Evolutionary conservation across 2,797 vertebrate genomes (phyloP).

Genomic region (Okamejei kenojei): DNA sequence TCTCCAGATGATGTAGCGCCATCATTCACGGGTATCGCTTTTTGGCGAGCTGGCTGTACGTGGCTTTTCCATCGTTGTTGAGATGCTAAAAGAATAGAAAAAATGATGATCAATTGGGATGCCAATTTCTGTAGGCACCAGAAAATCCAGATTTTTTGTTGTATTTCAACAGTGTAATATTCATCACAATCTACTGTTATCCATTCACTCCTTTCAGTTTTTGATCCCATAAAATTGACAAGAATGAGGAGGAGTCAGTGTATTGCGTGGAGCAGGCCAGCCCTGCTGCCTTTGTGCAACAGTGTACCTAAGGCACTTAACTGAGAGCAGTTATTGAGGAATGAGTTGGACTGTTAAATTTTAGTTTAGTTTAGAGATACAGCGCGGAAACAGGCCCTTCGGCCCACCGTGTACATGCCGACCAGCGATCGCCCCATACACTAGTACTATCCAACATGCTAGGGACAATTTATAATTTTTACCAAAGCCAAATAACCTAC

Average conservation of each 20-base stretch:
- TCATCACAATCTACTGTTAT: background rate
- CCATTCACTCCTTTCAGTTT: background rate
- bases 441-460: too few species aligned
- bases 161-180: background rate
- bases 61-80: background rate
- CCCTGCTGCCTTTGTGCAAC: background rate
- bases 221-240: background rate
- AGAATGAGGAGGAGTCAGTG: background rate
- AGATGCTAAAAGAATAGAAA: background rate
- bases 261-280: too few species aligned
- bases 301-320: background rate
- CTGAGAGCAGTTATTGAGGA: background rate
- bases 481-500: too few species aligned
- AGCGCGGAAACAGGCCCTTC: too few species aligned
- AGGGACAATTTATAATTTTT: too few species aligned
- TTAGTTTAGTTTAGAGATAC: too few species aligned
- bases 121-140: background rate
- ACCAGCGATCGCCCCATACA: too few species aligned
- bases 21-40: background rate
- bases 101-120: background rate
- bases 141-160: background rate
- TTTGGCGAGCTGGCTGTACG: background rate
- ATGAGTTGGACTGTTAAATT: background rate
- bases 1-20: too few species aligned
- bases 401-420: too few species aligned